Evolutionary conservation across 2,888 invertebrate genomes (phyloP), one percentile per base, ranked within the genome.

Genomic region (Plebejus argus): DNA sequence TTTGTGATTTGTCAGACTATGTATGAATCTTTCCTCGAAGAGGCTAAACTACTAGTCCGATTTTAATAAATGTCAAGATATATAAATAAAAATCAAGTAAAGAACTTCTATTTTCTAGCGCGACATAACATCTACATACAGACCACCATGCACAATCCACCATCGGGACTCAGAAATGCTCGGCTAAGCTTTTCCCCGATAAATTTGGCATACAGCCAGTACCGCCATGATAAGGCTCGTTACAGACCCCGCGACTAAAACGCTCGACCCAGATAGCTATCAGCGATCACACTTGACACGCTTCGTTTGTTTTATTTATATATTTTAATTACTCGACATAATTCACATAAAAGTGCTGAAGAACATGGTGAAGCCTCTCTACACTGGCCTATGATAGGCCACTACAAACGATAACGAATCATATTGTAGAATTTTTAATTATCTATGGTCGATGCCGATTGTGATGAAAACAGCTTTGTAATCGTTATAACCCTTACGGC

Each of bases 201-300:
- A 85, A 85, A 83, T 81, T 85, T 90, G 89, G 90, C 90, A 79
- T 78, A 76, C 81, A 81, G 90, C 90, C 90, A 89, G 83, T 53
- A 82, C 82, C 78, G 78, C 75, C 79, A 78, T 79, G 77, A 79
- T 81, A 79, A 81, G 80, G 78, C 76, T 78, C 70, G 76, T 66
- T 78, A 49, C 78, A 79, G 76, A 79, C 79, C 74, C 77, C 61
- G 72, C 74, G 75, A 35, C 76, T 70, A 76, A 56, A 33, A 76
- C 39, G 39, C 76, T 78, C 74, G 58, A 49, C 70, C 75, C 39
- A 70, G 18, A 70, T 74, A n/a, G 56, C 61, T 23, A 75, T 70
- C 35, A 8, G 12, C 53, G 45, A 72, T 76, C 33, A 49, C 66
- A 74, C 72, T 76, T 76, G 53, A 71, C 71, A 71, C 28, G 66